Conservation (phyloP, 2,113 vertebrate genomes). For the Pachycephala philippinensis region DNA sequence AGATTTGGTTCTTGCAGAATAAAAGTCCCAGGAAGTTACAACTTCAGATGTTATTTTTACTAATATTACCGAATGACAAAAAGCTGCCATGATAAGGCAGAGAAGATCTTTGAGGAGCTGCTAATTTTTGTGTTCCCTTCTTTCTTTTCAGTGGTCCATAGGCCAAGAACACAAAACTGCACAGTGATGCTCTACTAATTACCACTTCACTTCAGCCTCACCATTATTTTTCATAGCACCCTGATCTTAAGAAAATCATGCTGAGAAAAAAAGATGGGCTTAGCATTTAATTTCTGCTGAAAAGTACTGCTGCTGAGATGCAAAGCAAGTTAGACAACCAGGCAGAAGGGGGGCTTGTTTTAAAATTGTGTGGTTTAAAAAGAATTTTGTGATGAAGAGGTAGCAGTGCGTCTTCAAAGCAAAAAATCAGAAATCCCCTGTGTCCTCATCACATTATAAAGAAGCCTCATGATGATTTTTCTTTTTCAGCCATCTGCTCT, state of each 20-base stretch:
- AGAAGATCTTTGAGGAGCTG: background rate
- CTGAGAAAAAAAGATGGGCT: background rate
- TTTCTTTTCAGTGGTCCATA: background rate
- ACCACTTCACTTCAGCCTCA: background rate
- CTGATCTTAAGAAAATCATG: background rate
- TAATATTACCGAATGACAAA: background rate
- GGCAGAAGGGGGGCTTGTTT: background rate
- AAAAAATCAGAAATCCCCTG: background rate
- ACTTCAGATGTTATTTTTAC: background rate
- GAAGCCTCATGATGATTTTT: background rate
- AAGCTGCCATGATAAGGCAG: background rate
- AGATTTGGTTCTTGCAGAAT: background rate
- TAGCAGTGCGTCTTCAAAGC: background rate
- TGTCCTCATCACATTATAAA: background rate
- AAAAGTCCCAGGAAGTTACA: background rate
- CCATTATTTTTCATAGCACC: background rate
- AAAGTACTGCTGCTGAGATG: background rate
- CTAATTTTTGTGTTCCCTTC: background rate
- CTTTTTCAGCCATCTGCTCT: background rate
- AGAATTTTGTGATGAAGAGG: background rate
- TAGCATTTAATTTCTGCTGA: background rate
- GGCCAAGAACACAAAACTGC: background rate
- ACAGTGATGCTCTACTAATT: background rate
- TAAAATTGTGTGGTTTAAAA: background rate
- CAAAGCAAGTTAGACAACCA: background rate